Conservation (phyloP, 2,113 vertebrate genomes). For the Mellivora capensis region DNA sequence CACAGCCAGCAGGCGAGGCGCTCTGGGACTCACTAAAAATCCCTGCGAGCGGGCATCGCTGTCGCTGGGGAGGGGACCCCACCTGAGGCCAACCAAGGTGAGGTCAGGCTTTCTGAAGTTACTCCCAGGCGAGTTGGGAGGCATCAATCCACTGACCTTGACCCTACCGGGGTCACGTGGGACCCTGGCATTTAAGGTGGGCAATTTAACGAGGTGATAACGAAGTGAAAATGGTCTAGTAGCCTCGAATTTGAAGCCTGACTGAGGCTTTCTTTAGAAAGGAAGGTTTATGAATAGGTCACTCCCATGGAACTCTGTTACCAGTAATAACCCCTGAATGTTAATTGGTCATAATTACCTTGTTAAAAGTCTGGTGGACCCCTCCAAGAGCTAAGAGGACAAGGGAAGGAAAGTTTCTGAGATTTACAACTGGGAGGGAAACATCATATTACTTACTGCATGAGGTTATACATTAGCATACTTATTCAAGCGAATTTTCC, state of each 20-base stretch:
- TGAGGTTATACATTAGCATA: conserved; percentile 46
- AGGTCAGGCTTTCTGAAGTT: not conserved
- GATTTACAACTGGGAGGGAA: not conserved
- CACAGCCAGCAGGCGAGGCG: not conserved
- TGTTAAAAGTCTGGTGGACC: not conserved
- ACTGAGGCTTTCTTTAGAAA: not conserved
- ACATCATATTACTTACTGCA: not conserved
- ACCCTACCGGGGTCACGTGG: not conserved
- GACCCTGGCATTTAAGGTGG: not conserved
- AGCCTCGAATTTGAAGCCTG: not conserved
- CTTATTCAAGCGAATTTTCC: conserved; percentile 63
- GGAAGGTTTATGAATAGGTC: not conserved
- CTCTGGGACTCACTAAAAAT: not conserved
- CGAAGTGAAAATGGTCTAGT: not conserved
- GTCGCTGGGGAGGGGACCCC: not conserved
- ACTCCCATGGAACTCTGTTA: not conserved
- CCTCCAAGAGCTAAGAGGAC: not conserved
- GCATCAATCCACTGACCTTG: not conserved
- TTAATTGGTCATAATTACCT: conserved; percentile 36
- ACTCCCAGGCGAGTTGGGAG: not conserved
- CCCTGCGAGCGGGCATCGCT: too few relatives aligned
- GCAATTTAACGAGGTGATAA: conserved; percentile 48
- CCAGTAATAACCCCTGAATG: not conserved
- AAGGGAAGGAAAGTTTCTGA: not conserved
- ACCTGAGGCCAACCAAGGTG: not conserved